phyloP scores from a whole-genome alignment of 37 sponge, comb jelly and placozoan species.

The Theonella swinhoei region DNA sequence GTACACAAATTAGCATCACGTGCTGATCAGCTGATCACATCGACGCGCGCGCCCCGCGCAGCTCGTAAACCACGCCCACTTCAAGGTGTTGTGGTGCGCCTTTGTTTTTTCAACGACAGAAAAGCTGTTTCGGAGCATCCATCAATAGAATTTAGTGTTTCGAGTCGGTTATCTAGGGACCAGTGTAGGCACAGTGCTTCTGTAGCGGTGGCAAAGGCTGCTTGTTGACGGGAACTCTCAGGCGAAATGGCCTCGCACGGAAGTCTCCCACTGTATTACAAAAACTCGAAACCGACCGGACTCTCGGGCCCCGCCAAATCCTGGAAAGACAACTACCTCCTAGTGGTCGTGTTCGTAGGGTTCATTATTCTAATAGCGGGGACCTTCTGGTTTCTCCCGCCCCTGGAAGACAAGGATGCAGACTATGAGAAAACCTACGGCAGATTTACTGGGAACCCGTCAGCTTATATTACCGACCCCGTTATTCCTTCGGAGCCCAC shows the following conservation, averaged over 20 bases:
- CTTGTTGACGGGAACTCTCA: not conserved
- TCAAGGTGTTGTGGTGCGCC: too few relatives aligned
- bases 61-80: too few relatives aligned
- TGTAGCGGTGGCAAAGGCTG: too few relatives aligned
- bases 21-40: too few relatives aligned
- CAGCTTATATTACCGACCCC: not conserved
- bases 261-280: slow-evolving; percentile 41
- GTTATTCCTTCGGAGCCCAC: slow-evolving; percentile 3
- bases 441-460: slow-evolving; percentile 15
- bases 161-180: too few relatives aligned
- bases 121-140: too few relatives aligned
- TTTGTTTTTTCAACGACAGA: too few relatives aligned
- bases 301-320: not conserved
- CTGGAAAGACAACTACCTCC: slow-evolving; percentile 54
- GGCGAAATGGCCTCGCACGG: slow-evolving; percentile 29
- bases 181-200: too few relatives aligned
- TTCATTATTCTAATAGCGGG: slow-evolving; percentile 50
- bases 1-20: slow-evolving; percentile 5
- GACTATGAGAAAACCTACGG: slow-evolving; percentile 15
- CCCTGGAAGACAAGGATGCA: slow-evolving; percentile 16
- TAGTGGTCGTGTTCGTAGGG: slow-evolving; percentile 19
- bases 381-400: slow-evolving; percentile 36
- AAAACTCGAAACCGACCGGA: slow-evolving; percentile 31
- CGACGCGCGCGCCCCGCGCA: too few relatives aligned
- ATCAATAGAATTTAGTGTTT: too few relatives aligned